Percentiles rank a stretch among this genome's conserved stretches.
phyloP scores from a whole-genome alignment of 2,797 vertebrate genomes.

The Aselliscus stoliczkanus region DNA sequence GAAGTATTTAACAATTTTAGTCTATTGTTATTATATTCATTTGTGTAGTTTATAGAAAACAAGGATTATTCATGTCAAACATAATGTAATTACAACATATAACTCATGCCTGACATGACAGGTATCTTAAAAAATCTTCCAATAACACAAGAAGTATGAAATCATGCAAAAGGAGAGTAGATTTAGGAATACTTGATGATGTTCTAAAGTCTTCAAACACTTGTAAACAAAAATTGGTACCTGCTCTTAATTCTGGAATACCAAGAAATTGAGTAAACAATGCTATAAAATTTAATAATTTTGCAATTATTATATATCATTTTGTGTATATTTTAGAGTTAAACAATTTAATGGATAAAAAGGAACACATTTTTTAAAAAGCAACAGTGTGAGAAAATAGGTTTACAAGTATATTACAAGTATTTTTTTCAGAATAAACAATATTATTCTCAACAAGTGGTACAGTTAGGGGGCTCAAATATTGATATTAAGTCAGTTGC shows the following conservation, averaged over 20 bases:
- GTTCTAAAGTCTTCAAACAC: neutral
- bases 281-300: neutral
- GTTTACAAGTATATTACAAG: neutral
- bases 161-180: neutral
- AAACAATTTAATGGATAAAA: neutral
- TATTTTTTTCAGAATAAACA: neutral
- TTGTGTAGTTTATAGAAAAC: conserved; percentile 13
- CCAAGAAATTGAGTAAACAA: neutral
- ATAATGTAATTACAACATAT: conserved; percentile 1
- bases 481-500: neutral
- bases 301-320: neutral
- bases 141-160: neutral
- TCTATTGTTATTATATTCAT: neutral
- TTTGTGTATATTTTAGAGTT: neutral
- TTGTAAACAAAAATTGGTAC: neutral
- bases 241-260: neutral
- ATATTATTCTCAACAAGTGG: neutral
- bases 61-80: neutral
- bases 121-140: conserved; percentile 11
- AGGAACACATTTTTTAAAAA: neutral
- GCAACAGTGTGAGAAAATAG: neutral
- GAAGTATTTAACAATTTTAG: neutral
- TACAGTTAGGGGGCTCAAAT: neutral
- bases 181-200: neutral
- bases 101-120: conserved; percentile 33